Evolutionary conservation across 2,888 invertebrate genomes (phyloP).

Genomic region (Merodon equestris): DNA sequence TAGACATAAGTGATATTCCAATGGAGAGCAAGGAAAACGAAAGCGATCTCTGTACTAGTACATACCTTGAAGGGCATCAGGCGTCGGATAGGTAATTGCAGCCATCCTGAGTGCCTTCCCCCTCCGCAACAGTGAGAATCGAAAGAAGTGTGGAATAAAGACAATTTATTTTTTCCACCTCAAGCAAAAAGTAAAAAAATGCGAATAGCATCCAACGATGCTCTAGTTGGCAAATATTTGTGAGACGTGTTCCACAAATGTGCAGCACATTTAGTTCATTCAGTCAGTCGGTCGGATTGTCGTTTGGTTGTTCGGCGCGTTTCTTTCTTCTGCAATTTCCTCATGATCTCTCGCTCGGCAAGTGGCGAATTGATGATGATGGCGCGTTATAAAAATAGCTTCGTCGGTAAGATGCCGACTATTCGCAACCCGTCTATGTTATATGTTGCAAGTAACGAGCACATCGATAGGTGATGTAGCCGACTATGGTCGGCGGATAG

Average conservation of each 20-base stretch:
- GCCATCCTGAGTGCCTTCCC: too few species aligned
- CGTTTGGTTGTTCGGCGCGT: conserved; percentile 1
- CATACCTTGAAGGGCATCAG: conserved; percentile 28
- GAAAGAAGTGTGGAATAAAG: conserved; percentile 5
- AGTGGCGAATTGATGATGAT: conserved; percentile 36
- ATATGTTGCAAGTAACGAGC: background rate
- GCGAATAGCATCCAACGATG: conserved; percentile 64
- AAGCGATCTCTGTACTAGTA: conserved; percentile 42
- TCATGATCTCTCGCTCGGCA: conserved; percentile 19
- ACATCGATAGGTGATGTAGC: too few species aligned
- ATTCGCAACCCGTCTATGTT: background rate
- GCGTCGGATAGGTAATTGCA: conserved; percentile 39
- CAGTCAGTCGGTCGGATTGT: conserved; percentile 25
- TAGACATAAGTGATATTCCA: conserved; percentile 58
- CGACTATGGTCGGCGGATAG: conserved; percentile 18
- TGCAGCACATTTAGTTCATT: conserved; percentile 50
- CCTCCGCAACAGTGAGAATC: background rate
- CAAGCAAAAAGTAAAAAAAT: conserved; percentile 16
- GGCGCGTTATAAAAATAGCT: conserved; percentile 63
- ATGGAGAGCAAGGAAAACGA: conserved; percentile 28
- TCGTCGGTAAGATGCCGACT: conserved; percentile 1
- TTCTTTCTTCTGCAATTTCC: conserved; percentile 51
- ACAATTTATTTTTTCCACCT: too few species aligned
- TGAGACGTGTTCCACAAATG: conserved; percentile 72
- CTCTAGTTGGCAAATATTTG: conserved; percentile 73